phyloP scores from a whole-genome alignment of 92 coral and sea anemone genomes.

The Parazoanthus atlanticus region DNA sequence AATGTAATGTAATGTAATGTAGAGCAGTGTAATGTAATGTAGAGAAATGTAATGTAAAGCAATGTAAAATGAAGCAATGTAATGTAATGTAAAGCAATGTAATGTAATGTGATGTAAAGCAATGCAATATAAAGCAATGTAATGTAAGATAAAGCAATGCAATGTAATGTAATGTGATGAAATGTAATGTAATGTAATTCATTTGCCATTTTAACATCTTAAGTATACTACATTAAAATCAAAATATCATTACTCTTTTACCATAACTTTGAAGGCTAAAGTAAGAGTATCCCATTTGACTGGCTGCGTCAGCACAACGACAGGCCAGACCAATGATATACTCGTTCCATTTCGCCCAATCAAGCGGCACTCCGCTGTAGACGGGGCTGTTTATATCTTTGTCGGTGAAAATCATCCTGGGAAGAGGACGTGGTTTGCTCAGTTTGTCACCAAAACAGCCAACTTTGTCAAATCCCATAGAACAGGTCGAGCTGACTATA shows the following conservation, averaged over 20 bases:
- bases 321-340: constrained; percentile 29
- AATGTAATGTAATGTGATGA: too few species aligned
- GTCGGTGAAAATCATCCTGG: constrained; percentile 30
- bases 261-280: constrained; percentile 37
- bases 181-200: too few species aligned
- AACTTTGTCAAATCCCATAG: constrained; percentile 4
- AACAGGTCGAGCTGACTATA: constrained; percentile 6
- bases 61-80: too few species aligned
- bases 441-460: constrained; percentile 27
- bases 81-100: too few species aligned
- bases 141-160: too few species aligned
- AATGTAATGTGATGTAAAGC: too few species aligned
- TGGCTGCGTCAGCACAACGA: constrained; percentile 32
- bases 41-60: too few species aligned
- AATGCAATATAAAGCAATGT: too few species aligned
- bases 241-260: background rate
- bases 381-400: background rate
- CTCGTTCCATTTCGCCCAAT: constrained; percentile 36
- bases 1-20: too few species aligned
- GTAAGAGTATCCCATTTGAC: constrained; percentile 5
- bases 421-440: background rate
- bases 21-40: too few species aligned
- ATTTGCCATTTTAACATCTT: too few species aligned
- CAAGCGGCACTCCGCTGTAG: constrained; percentile 37
- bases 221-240: background rate